Base-by-base conservation (phyloP, 2,113 vertebrate genomes). In the Hoplias malabaricus region DNA sequence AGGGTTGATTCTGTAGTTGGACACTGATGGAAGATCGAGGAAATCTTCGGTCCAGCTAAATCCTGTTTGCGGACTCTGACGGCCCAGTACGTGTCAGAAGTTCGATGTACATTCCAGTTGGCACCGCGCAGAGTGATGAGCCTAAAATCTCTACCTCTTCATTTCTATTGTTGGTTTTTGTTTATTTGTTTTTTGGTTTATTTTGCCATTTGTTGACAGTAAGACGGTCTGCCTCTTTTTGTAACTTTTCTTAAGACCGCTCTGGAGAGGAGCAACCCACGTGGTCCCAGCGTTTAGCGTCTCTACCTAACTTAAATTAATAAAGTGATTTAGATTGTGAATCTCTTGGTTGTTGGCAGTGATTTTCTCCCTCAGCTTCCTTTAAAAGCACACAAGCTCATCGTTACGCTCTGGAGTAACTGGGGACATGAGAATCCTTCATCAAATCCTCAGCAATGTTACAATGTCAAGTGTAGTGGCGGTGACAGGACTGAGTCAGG, bases 231-330 rank as follows among this genome's bases (percentile, higher is more conserved):
- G 85, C 86, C 84, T 89, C 29, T 77, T 83, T 86, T 90, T 89
- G 79, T 87, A 87, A 85, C 89, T 89, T 89, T n/a, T 87, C 87
- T 87, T 81, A 89, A 89, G 85, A 90, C 86, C 75, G 90, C 91
- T 92, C 88, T 77, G 82, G 80, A 86, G 82, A 82, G 56, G 86
- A 86, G 89, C 87, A 90, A 86, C n/a, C 46, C 10, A 86, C 89
- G 90, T 92, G 89, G 87, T 90, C 92, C 89, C 85, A 83, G 90
- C 91, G 90, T 93, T 91, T 92, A 93, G 91, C 92, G 91, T 92
- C 87, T 93, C 88, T 92, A 89, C 90, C 89, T 93, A 93, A 93
- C 93, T 93, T 93, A 93, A 93, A 93, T 92, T 92, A 93, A 93
- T 93, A 93, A 93, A 93, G 83, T 91, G 87, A 92, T 93, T 91